Conservation (phyloP, 2,113 vertebrate genomes). For the Cephalopholis sonnerati region DNA sequence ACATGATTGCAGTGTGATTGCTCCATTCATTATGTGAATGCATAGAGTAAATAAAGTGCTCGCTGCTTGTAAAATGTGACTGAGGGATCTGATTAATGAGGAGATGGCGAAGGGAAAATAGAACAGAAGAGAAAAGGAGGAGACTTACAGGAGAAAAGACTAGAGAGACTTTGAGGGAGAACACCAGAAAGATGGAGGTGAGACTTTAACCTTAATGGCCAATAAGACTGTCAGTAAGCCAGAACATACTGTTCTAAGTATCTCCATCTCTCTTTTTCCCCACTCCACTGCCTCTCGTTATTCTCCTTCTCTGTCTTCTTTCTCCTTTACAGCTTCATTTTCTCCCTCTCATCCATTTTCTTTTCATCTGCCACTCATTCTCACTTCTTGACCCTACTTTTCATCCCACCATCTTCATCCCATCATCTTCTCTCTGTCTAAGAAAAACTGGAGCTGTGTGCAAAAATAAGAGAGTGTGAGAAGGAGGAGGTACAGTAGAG, state of each 20-base stretch:
- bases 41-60: conserved; percentile 25
- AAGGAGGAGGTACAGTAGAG: neutral
- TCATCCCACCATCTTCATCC: neutral
- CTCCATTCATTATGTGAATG: conserved; percentile 29
- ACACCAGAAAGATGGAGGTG: conserved; percentile 34
- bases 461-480: neutral
- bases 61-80: neutral
- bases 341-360: neutral
- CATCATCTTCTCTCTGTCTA: neutral
- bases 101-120: neutral
- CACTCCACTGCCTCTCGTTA: neutral
- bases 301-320: neutral
- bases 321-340: conserved; percentile 11
- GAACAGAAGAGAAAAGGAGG: neutral
- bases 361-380: conserved; percentile 1
- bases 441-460: neutral
- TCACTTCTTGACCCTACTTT: conserved; percentile 11
- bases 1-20: conserved; percentile 42
- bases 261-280: conserved; percentile 25
- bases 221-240: conserved; percentile 36
- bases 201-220: conserved; percentile 15
- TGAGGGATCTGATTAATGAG: conserved; percentile 5
- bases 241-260: conserved; percentile 24
- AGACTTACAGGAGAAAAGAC: neutral
- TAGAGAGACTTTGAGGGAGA: neutral